phyloP scores from a whole-genome alignment of 1,140 invertebrate genomes.

The Agrilus planipennis region DNA sequence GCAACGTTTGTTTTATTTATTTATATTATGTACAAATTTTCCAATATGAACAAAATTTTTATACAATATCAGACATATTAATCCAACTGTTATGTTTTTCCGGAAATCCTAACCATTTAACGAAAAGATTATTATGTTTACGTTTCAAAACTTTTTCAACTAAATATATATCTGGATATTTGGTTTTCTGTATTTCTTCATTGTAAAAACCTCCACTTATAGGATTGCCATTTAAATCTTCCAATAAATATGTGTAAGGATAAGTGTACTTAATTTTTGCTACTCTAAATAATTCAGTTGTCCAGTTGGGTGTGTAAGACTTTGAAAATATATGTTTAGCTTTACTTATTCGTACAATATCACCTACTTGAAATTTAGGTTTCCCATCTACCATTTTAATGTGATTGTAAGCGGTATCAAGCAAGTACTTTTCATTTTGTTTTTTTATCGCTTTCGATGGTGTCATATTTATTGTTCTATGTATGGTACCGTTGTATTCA shows the following conservation, averaged over 20 bases:
- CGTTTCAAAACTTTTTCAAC: constrained; percentile 25
- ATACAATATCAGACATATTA: constrained; percentile 14
- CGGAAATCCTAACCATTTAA: constrained; percentile 25
- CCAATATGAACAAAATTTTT: too few relatives aligned
- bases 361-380: constrained; percentile 11
- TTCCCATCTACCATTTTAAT: neutral
- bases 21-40: too few relatives aligned
- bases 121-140: constrained; percentile 22
- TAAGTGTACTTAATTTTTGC: constrained; percentile 6
- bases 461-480: constrained; percentile 16
- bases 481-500: constrained; percentile 14
- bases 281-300: constrained; percentile 26
- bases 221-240: constrained; percentile 9
- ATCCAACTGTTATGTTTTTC: constrained; percentile 15
- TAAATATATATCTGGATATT: constrained; percentile 25
- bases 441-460: constrained; percentile 11
- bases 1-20: too few relatives aligned
- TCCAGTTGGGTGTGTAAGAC: constrained; percentile 24
- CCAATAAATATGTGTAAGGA: constrained; percentile 12
- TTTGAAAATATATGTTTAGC: constrained; percentile 16
- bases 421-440: too few relatives aligned
- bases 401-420: constrained; percentile 9
- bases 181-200: constrained; percentile 19
- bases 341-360: constrained; percentile 13
- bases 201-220: constrained; percentile 21